Base-by-base conservation (phyloP, 2,797 vertebrate genomes). In the Pangasius sanitwongsei region DNA sequence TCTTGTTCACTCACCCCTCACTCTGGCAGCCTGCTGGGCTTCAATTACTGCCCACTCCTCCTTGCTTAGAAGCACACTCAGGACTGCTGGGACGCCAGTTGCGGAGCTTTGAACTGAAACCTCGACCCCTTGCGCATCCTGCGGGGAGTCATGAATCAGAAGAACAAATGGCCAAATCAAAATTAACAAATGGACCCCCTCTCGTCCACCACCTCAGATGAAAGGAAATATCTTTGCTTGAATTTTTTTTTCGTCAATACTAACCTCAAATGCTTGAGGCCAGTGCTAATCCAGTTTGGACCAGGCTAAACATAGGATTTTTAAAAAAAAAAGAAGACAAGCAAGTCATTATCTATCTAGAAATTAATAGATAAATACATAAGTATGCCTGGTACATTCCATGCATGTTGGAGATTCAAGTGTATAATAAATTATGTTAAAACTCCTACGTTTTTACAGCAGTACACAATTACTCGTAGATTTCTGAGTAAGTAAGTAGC, bases 71-170 rank as follows among this genome's bases (percentile, higher is more conserved):
- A 80, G 23, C 63, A 70, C 25, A 23, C 48, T 59, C 80, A 44
- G 77, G 69, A 61, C 86, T 65, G 70, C 88, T 87, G 90, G 84
- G 84, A 86, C 81, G 31, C 82, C 87, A 63, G 57, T 37, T 31
- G 63, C 59, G 25, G n/a, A 77, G 81, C 91, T 92, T 92, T 92
- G 91, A 91, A 90, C 90, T 85, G 80, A 88, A 72, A 87, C 83
- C 85, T 44, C 18, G 75, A 61, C 77, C 86, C 74, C 70, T 41
- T 61, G 90, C 15, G 15, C 75, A 77, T 61, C 85, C 87, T 86
- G 85, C 44, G 34, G 89, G 75, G 83, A 87, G 74, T 77, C 86
- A 69, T 55, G 72, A 85, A 89, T 91, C 86, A 88, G 89, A 89
- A 87, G 83, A 88, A 65, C 80, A 83, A 89, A 87, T 77, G 59